Evolutionary conservation across 2,797 vertebrate genomes (phyloP).

Genomic region (Zenarchopterus dispar): DNA sequence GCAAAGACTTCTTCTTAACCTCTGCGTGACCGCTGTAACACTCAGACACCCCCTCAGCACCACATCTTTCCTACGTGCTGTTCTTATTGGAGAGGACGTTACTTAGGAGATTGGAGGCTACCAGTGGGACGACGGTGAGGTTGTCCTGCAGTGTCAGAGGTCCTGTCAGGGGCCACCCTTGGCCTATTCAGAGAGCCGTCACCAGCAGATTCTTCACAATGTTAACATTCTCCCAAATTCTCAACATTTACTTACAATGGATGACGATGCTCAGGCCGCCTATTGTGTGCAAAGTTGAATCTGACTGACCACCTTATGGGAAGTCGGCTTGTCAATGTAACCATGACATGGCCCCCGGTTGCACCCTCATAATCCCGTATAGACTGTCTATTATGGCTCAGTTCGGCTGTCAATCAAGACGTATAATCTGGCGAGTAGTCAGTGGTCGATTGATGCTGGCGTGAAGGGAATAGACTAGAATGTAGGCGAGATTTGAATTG

Average conservation of each 20-base stretch:
- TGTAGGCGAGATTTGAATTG: constrained; percentile 3
- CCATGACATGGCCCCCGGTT: constrained; percentile 68
- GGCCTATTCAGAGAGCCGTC: constrained; percentile 73
- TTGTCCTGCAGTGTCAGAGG: constrained; percentile 77
- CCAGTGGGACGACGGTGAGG: constrained; percentile 58
- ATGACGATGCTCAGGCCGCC: constrained; percentile 45
- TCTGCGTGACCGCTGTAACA: constrained; percentile 71
- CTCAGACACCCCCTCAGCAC: constrained; percentile 30
- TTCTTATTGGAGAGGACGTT: constrained; percentile 59
- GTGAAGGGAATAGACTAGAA: constrained; percentile 18
- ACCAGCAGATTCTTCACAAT: constrained; percentile 81
- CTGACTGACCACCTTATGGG: constrained; percentile 67
- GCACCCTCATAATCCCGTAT: constrained; percentile 74
- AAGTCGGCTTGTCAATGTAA: constrained; percentile 75
- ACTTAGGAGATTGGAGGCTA: constrained; percentile 45
- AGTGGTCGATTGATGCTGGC: constrained; percentile 19
- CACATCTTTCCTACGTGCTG: constrained; percentile 34
- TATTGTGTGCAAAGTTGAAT: constrained; percentile 65
- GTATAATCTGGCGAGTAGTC: constrained; percentile 51
- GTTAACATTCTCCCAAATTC: constrained; percentile 82
- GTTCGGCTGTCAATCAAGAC: constrained; percentile 74
- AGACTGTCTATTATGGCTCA: constrained; percentile 66
- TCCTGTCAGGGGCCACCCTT: constrained; percentile 69
- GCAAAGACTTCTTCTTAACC: constrained; percentile 61
- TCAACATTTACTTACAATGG: constrained; percentile 76